Conservation (phyloP, 2,888 invertebrate species). For the Heliconius aoede region DNA sequence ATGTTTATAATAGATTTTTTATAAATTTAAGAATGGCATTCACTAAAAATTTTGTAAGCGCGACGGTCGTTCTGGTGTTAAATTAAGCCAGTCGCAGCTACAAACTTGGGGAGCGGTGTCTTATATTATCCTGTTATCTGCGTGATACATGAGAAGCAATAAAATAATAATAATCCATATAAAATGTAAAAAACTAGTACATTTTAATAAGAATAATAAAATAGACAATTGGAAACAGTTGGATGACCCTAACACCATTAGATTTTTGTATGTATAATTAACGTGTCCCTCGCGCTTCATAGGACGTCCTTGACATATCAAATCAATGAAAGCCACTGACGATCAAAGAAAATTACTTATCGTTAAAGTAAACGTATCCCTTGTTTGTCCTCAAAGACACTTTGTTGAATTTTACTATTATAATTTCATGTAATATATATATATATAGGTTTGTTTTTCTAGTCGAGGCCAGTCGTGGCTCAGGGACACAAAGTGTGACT, state of each 20-base stretch:
- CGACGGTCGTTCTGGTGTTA: neutral
- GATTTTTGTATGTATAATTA: conserved; percentile 23
- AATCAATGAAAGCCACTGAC: conserved; percentile 33
- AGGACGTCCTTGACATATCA: conserved; percentile 27
- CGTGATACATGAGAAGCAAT: no score
- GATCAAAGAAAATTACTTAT: conserved; percentile 25
- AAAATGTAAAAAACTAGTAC: no score
- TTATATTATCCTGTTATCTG: no score
- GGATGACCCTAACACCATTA: conserved; percentile 12
- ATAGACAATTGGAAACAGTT: neutral
- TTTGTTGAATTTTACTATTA: neutral
- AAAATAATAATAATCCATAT: no score
- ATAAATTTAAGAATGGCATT: no score
- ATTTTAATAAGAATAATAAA: neutral
- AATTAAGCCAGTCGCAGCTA: no score
- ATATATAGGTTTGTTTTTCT: neutral
- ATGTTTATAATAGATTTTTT: no score
- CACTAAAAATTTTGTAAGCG: no score
- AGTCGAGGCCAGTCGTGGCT: no score
- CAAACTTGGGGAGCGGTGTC: no score
- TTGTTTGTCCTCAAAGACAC: neutral
- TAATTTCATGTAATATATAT: conserved; percentile 14
- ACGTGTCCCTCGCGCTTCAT: conserved; percentile 17
- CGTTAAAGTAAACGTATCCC: conserved; percentile 7
- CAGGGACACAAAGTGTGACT: no score